Conservation (phyloP, 2,797 vertebrate genomes). For the Anableps anableps region DNA sequence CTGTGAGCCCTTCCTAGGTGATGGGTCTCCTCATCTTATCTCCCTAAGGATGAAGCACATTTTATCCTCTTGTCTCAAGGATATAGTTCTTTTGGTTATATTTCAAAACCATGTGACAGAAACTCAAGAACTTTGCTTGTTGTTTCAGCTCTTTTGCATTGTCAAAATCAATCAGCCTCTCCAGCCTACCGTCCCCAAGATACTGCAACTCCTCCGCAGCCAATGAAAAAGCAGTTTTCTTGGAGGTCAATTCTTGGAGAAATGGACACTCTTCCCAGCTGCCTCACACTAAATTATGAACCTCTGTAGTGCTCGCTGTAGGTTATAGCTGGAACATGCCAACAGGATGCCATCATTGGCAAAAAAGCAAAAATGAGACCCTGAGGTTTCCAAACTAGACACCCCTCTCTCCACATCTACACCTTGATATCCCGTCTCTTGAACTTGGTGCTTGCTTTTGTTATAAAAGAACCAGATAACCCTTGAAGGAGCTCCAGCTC, state of each 20-base stretch:
- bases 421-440: neutral
- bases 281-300: neutral
- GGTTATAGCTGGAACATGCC: neutral
- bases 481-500: neutral
- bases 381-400: constrained; percentile 1
- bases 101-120: neutral
- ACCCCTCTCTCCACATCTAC: neutral
- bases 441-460: neutral
- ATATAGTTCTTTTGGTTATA: neutral
- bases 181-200: too few relatives aligned
- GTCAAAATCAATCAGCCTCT: neutral
- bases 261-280: neutral
- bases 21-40: neutral
- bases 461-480: neutral
- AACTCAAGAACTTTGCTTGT: neutral
- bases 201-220: too few relatives aligned
- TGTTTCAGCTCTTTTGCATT: neutral
- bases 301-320: neutral
- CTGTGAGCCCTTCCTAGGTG: neutral
- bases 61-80: neutral
- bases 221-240: neutral
- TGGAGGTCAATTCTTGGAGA: neutral
- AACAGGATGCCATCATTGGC: neutral
- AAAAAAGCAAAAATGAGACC: neutral
- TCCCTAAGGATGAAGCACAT: neutral